Conservation (phyloP, 2,113 vertebrate genomes). For the Taxidea taxus region DNA sequence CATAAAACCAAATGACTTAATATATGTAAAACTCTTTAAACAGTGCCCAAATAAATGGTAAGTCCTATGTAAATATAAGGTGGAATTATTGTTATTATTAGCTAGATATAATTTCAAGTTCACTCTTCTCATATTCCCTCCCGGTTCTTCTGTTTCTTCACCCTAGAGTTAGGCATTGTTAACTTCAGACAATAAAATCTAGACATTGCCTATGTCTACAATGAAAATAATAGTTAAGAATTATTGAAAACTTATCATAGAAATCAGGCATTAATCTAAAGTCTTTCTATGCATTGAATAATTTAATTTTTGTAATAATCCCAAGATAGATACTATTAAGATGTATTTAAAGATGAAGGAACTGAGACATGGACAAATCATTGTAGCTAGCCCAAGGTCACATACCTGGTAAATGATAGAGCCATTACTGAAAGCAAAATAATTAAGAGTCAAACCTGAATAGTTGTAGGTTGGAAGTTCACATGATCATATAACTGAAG, state of each 20-base stretch:
- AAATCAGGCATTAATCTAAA: not conserved
- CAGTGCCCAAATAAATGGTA: not conserved
- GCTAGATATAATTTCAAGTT: not conserved
- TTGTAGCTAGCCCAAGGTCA: not conserved
- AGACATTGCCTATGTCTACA: not conserved
- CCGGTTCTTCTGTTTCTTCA: not conserved
- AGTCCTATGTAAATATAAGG: not conserved
- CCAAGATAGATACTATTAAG: not conserved
- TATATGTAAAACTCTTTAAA: not conserved
- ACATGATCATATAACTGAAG: not conserved
- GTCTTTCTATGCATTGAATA: not conserved
- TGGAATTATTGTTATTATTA: not conserved
- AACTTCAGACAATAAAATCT: not conserved
- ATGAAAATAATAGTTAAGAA: slow-evolving; percentile 2
- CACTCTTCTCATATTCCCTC: not conserved
- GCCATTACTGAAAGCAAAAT: not conserved
- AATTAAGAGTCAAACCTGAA: not conserved
- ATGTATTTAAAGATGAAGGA: slow-evolving; percentile 22
- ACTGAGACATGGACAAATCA: not conserved
- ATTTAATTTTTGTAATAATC: not conserved
- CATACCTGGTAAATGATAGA: not conserved
- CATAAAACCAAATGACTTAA: not conserved
- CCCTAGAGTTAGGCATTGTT: not conserved
- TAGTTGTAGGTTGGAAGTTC: not conserved
- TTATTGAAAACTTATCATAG: not conserved